A percentile compares a stretch with the other conserved stretches of the same genome.
phyloP scores from a whole-genome alignment of 1,140 invertebrate genomes.

The Pseudomyrmex concolor region DNA sequence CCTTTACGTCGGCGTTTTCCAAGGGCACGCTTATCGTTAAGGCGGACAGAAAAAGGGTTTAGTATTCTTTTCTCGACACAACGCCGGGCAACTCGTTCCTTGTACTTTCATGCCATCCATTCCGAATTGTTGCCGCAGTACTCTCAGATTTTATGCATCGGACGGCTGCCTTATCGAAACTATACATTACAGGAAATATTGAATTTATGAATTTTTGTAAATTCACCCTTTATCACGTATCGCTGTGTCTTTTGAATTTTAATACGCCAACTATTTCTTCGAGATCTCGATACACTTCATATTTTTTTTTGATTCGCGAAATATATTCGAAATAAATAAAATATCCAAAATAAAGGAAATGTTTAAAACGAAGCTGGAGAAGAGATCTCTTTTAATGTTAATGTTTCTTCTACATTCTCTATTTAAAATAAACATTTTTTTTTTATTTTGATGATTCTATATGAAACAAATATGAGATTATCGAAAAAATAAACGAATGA shows the following conservation, averaged over 20 bases:
- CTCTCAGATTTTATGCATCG: constrained; percentile 17
- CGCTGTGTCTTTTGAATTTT: background rate
- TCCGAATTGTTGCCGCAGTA: constrained; percentile 26
- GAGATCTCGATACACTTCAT: background rate
- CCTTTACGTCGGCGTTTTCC: constrained; percentile 54
- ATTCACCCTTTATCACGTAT: background rate
- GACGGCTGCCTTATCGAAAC: background rate
- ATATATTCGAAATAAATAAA: too few species aligned
- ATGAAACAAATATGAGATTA: background rate
- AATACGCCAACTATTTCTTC: background rate
- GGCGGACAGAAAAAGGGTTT: constrained; percentile 50
- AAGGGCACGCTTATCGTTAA: constrained; percentile 52
- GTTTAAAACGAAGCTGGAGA: too few species aligned
- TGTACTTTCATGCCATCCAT: constrained; percentile 45
- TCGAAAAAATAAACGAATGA: background rate
- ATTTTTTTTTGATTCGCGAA: too few species aligned
- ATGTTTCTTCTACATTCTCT: too few species aligned
- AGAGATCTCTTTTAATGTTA: too few species aligned
- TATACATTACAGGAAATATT: background rate
- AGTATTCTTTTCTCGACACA: constrained; percentile 53
- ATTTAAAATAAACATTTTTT: too few species aligned
- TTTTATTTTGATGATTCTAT: too few species aligned
- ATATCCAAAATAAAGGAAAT: too few species aligned
- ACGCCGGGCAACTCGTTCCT: background rate
- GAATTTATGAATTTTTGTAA: constrained; percentile 7